A percentile compares a stretch with the other conserved stretches of the same genome.
These are phyloP conservation scores for Spilarctia lutea DNA, from an alignment of 2,888 invertebrate species.

Conservation along the genomic window DNA sequence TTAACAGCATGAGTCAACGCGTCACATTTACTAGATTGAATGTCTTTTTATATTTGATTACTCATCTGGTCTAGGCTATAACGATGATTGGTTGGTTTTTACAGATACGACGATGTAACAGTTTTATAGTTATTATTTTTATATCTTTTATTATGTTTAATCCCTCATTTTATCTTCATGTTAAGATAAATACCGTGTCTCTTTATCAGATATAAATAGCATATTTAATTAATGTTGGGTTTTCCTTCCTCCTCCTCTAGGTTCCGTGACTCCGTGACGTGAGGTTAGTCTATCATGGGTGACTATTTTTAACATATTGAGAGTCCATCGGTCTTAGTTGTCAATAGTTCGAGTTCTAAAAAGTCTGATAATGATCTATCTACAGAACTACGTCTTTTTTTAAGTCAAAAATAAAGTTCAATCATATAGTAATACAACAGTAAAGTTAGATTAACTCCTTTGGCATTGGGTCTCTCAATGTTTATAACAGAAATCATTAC, in stretches of 20 bases:
- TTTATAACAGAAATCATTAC: neutral
- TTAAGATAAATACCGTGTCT: neutral
- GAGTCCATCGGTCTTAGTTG: no score
- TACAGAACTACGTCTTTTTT: no score
- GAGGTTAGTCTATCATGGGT: no score
- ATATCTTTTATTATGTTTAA: neutral
- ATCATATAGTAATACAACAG: no score
- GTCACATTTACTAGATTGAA: neutral
- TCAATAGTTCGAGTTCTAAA: no score
- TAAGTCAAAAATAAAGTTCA: no score
- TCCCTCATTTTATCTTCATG: neutral
- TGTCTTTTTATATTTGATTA: neutral
- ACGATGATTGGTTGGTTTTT: neutral
- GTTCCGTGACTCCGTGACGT: no score
- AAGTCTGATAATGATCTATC: no score
- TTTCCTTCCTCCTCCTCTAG: no score
- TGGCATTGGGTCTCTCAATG: neutral
- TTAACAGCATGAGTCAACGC: neutral
- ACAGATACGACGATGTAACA: neutral
- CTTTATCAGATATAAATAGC: neutral
- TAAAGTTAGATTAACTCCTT: neutral
- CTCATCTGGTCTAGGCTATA: neutral
- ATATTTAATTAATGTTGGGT: neutral
- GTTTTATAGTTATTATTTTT: conserved; percentile 3
- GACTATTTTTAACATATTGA: no score